Conservation (phyloP, 2,888 invertebrate species). For the Digitonthophagus gazella region DNA sequence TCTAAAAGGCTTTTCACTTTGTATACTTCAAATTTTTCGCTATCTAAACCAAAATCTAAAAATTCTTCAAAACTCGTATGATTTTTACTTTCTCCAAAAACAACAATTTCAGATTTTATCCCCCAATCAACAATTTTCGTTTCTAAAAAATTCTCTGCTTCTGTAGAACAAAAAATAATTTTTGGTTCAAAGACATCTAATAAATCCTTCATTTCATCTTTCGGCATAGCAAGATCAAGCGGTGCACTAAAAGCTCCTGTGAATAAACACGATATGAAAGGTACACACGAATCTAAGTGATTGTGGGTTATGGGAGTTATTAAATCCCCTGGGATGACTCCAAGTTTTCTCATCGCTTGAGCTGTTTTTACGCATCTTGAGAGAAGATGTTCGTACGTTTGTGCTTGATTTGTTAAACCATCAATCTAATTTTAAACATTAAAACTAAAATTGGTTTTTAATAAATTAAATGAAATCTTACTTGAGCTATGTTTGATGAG, state of each 20-base stretch:
- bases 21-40: background rate
- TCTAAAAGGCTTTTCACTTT: background rate
- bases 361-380: conserved; percentile 1
- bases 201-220: background rate
- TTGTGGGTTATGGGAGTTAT: conserved; percentile 39
- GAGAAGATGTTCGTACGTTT: background rate
- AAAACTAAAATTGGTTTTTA: background rate
- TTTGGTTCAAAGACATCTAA: background rate
- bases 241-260: conserved; percentile 43
- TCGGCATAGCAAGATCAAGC: conserved; percentile 28
- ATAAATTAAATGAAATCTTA: too few relatives aligned
- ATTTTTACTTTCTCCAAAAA: background rate
- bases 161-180: background rate
- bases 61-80: background rate
- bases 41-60: background rate
- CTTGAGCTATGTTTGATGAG: background rate
- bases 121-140: background rate
- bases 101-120: background rate
- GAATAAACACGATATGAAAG: conserved; percentile 51
- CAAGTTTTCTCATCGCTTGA: background rate
- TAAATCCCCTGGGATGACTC: background rate
- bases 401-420: background rate
- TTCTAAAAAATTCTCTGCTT: background rate
- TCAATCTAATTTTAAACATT: background rate
- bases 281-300: conserved; percentile 48